Conservation (phyloP, 1,140 invertebrate species). For the Radopholus similis region DNA sequence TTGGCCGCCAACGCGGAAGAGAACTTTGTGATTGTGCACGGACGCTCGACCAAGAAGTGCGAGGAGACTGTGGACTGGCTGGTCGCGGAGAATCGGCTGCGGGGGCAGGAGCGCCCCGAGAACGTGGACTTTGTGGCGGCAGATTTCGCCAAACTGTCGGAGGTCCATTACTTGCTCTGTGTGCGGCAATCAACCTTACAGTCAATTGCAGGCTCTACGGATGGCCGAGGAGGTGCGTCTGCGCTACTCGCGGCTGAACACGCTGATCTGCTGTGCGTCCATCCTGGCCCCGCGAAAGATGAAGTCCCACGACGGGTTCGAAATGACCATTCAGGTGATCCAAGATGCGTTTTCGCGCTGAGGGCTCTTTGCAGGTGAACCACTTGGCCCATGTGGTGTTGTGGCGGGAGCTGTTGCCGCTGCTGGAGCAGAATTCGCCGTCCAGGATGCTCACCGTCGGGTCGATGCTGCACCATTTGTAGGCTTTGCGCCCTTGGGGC, state of each 20-base stretch:
- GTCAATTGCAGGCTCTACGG: constrained; percentile 10
- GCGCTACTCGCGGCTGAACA: constrained; percentile 31
- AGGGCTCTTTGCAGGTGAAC: constrained; percentile 35
- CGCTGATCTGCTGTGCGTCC: constrained; percentile 36
- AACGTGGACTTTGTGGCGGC: constrained; percentile 38
- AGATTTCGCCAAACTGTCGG: constrained; percentile 32
- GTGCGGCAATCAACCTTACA: background rate
- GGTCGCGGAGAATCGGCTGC: constrained; percentile 13
- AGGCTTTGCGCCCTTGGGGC: background rate
- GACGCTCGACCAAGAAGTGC: constrained; percentile 26
- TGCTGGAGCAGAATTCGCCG: constrained; percentile 37
- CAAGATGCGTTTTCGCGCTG: background rate
- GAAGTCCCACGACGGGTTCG: constrained; percentile 27
- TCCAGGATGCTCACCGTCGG: constrained; percentile 43
- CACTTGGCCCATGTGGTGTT: constrained; percentile 40
- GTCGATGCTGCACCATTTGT: constrained; percentile 41
- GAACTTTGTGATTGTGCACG: constrained; percentile 45
- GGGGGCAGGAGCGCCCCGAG: background rate
- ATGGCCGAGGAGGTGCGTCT: constrained; percentile 40
- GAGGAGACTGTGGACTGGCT: constrained; percentile 29
- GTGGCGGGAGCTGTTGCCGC: constrained; percentile 29
- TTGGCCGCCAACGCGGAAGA: constrained; percentile 23
- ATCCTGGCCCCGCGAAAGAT: constrained; percentile 26
- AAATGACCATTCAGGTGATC: constrained; percentile 39
- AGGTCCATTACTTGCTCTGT: constrained; percentile 20